Conservation (phyloP, 2,797 vertebrate genomes). For the Mus spretus region DNA sequence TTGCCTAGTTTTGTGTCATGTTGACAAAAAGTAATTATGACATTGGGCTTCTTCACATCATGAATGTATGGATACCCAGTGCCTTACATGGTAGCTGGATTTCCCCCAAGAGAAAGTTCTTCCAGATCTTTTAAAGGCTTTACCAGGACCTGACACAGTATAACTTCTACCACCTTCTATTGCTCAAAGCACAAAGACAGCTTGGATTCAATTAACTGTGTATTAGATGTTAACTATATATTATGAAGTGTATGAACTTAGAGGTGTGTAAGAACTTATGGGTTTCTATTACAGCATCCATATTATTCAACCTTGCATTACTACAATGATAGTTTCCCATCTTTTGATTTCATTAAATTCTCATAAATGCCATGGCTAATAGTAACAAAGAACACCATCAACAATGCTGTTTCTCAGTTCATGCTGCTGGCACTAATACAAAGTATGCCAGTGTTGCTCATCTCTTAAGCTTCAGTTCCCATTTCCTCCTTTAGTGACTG, state of each 20-base stretch:
- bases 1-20: neutral
- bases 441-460: neutral
- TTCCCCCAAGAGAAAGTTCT: neutral
- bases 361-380: neutral
- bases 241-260: neutral
- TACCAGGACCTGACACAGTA: neutral
- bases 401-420: neutral
- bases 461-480: neutral
- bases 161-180: neutral
- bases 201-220: neutral
- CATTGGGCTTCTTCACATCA: neutral
- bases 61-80: neutral
- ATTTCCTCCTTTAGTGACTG: neutral
- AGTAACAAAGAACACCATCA: neutral
- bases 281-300: neutral
- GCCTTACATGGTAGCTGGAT: neutral
- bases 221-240: neutral
- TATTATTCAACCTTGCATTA: neutral
- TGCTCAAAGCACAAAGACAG: constrained; percentile 13
- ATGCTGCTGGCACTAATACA: neutral
- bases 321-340: constrained; percentile 23
- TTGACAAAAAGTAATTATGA: neutral
- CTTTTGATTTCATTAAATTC: constrained; percentile 45
- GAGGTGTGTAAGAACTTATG: neutral
- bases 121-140: neutral